Evolutionary conservation across 1,140 invertebrate genomes (phyloP).

Genomic region (Zaprionus nigranus): DNA sequence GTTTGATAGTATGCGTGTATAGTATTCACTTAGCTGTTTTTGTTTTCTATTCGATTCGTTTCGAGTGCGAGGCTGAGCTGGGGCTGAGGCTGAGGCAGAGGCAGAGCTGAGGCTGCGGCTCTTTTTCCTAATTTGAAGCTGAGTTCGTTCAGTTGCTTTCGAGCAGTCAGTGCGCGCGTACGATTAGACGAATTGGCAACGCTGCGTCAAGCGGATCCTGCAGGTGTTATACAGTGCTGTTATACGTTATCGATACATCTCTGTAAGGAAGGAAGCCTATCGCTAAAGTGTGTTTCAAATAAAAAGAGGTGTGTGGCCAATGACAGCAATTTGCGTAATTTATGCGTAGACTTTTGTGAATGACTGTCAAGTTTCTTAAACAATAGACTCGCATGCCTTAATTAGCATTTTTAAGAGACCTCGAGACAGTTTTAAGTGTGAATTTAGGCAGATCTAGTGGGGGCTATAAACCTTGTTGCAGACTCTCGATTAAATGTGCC

Average conservation of each 20-base stretch:
- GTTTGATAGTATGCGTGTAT: conserved; percentile 4
- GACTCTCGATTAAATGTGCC: background rate
- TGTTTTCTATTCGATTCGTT: conserved; percentile 69
- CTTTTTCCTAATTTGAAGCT: conserved; percentile 69
- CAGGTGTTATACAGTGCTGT: background rate
- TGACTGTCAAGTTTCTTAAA: background rate
- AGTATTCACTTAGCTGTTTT: conserved; percentile 57
- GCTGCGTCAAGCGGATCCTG: conserved; percentile 24
- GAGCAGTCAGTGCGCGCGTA: conserved; percentile 76
- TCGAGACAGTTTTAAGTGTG: conserved; percentile 1
- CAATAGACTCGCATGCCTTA: background rate
- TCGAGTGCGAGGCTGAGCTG: conserved; percentile 48
- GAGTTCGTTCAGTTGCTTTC: conserved; percentile 77
- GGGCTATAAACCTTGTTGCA: background rate
- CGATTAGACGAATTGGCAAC: conserved; percentile 31
- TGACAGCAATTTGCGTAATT: conserved; percentile 8
- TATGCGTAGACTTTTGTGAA: conserved; percentile 17
- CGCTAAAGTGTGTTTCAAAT: background rate
- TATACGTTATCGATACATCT: background rate
- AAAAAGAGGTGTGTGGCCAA: conserved; percentile 12
- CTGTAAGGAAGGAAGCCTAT: conserved; percentile 2
- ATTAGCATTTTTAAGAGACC: background rate
- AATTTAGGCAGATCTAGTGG: background rate
- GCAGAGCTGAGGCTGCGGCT: conserved; percentile 30
- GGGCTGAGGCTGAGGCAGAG: background rate